These are phyloP conservation scores for Strix uralensis DNA, from an alignment of 2,113 vertebrate genomes.

Conservation along the genomic window DNA sequence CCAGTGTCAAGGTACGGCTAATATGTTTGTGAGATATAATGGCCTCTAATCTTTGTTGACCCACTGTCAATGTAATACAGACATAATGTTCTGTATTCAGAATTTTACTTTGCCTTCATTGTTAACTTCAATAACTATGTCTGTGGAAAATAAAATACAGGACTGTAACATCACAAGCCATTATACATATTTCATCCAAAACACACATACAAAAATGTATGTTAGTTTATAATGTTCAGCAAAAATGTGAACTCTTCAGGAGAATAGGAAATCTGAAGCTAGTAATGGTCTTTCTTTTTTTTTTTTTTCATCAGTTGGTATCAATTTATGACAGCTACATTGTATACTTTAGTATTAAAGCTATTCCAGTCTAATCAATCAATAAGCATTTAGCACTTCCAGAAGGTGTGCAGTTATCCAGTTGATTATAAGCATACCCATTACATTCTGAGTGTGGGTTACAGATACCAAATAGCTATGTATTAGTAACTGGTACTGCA, in stretches of 20 bases:
- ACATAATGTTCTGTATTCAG: neutral
- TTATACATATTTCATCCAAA: neutral
- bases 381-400: neutral
- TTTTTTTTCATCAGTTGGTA: neutral
- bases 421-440: neutral
- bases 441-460: neutral
- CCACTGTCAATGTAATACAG: neutral
- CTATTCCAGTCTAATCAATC: neutral
- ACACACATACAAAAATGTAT: neutral
- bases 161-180: neutral
- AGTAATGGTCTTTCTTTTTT: neutral
- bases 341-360: neutral
- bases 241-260: neutral
- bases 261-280: neutral
- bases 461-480: neutral
- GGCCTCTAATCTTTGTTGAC: neutral
- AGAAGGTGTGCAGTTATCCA: neutral
- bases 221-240: neutral
- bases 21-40: neutral
- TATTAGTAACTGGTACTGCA: neutral
- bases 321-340: neutral
- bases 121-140: neutral
- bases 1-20: neutral
- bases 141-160: neutral
- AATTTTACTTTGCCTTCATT: neutral